Evolutionary conservation across 1,140 invertebrate genomes (phyloP), one percentile per base, ranked within the genome.

Genomic region (Anastatus disparis): DNA sequence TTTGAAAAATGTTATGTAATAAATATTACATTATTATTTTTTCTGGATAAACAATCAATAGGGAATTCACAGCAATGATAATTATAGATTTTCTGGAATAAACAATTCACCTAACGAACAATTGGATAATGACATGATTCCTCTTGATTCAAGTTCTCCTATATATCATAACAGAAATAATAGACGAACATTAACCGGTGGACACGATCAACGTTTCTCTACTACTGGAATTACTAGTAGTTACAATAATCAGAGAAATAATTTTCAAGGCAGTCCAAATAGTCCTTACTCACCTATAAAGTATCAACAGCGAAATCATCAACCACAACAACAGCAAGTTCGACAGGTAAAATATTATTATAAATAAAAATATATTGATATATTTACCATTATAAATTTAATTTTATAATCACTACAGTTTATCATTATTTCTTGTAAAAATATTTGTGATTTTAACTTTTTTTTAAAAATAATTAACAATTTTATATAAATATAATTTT

Each of bases 61-160:
- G n/a, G n/a, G n/a, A n/a, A n/a, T n/a, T n/a, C n/a, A n/a, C 20
- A 55, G 55, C 38, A 40, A 40, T 40, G 13, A 62, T 13, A 27
- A 62, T 44, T 55, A 40, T 15, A 17, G n/a, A 22, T 53, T 48
- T 50, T 24, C 17, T 15, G 31, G 15, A 17, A 3, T 17, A 17
- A 56, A 29, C 15, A 13, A 62, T 42, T 40, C 22, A 22, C 7
- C 35, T 0, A 50, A 69, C n/a, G 3, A 3, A 13, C 20, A 38
- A 20, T 20, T 26, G 38, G 44, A 46, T 26, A 8, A 2, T 17
- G 10, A 31, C 12, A 42, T 62, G 35, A 69, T 61, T 29, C 38
- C 67, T 62, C 15, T 70, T 1, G 26, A 62, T 10, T 10, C 67
- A 0, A 62, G 35, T 31, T 62, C 58, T 10, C 58, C 67, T 3